Percentiles rank a stretch among this genome's conserved stretches.
phyloP scores from a whole-genome alignment of 2,888 invertebrate genomes.

The Ichneumon xanthorius region DNA sequence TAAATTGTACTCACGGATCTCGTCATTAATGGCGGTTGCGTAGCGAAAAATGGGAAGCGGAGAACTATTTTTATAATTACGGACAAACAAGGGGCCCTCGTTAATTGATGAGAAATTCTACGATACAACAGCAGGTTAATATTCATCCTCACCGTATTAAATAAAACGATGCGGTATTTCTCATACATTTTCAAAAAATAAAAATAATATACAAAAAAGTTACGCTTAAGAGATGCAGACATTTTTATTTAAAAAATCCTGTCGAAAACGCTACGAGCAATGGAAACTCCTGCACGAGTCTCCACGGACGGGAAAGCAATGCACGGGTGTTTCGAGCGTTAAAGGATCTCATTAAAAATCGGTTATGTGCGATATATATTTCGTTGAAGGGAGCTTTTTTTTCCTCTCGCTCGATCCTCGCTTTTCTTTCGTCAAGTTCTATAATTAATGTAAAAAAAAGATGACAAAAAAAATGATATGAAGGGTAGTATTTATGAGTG shows the following conservation, averaged over 20 bases:
- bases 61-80: neutral
- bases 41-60: neutral
- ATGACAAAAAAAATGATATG: neutral
- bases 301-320: neutral
- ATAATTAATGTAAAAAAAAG: neutral
- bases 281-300: neutral
- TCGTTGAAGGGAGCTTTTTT: neutral
- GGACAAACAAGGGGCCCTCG: neutral
- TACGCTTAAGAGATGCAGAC: neutral
- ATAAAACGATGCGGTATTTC: neutral
- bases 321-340: neutral
- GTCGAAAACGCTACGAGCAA: neutral
- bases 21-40: neutral
- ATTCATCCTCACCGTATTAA: neutral
- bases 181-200: neutral
- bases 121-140: neutral
- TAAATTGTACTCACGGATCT: neutral
- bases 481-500: constrained; percentile 21
- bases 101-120: neutral
- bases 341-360: constrained; percentile 24
- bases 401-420: neutral
- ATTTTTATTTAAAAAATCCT: neutral
- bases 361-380: neutral
- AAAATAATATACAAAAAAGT: neutral
- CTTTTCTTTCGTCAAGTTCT: neutral